Evolutionary conservation across 1,140 invertebrate genomes (phyloP), one percentile per base, ranked within the genome.

Genomic region (Pantala flavescens): DNA sequence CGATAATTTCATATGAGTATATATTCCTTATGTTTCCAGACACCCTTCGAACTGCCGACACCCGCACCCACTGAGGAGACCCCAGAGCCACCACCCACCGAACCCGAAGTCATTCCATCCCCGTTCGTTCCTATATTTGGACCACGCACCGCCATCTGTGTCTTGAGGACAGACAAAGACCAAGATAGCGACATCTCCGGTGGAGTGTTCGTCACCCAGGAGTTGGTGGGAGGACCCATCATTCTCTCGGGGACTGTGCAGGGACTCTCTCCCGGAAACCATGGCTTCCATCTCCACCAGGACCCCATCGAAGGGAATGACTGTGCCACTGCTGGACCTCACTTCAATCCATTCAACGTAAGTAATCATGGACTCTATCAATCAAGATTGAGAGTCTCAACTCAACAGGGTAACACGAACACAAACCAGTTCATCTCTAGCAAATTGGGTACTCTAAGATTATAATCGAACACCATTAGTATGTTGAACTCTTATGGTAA

Each of bases 281-380:
- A 94, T 82, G 92, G 91, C 0, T 89, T 93, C 77, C 92, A 93
- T 80, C 85, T 93, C 23, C 91, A 93, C 80, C 82, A 88, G 75
- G 88, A 85, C 78, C 92, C 91, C 0, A 89, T 92, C 78, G 79
- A 87, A n/a, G 85, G 85, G 42, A 86, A 90, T 76, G 88, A 87
- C 77, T 86, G 84, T 76, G 82, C 82, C 42, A 82, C 84, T 0
- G 82, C 84, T 0, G 84, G 84, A 42, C 79, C 81, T 23, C 86
- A 87, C 76, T 85, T 81, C 74, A 84, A 84, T 73, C 83, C 83
- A 0, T 79, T 76, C 73, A 76, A 78, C 74, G 82, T 83, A 74
- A 78, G 78, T 77, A 28, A 9, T 74, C 28, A 9, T n/a, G n/a
- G n/a, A n/a, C n/a, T n/a, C n/a, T n/a, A n/a, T 36, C 28, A 36